phyloP scores from a whole-genome alignment of 37 sponge, comb jelly and placozoan species.

The Ianthella basta region DNA sequence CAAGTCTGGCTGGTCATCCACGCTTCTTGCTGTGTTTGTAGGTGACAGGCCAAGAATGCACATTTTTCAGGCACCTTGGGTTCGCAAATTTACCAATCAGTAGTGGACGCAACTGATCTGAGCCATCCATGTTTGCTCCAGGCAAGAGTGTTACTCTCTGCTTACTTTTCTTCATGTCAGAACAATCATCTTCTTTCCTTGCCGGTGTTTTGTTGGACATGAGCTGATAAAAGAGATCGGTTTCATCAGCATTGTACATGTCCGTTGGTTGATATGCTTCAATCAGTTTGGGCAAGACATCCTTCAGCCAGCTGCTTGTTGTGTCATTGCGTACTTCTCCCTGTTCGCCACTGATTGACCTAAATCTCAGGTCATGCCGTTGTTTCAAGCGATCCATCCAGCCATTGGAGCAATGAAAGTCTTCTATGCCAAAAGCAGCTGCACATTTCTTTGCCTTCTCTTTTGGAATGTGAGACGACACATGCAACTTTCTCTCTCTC shows the following conservation, averaged over 20 bases:
- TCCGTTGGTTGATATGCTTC: background rate
- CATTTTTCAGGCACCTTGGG: background rate
- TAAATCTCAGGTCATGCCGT: conserved; percentile 5
- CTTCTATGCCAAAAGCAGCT: conserved; percentile 5
- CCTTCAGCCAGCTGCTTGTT: conserved; percentile 7
- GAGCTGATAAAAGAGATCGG: conserved; percentile 17
- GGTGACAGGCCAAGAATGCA: conserved; percentile 1
- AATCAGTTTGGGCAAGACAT: conserved; percentile 9
- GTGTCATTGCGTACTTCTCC: conserved; percentile 6
- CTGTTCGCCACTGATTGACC: conserved; percentile 4
- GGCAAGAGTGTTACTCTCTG: conserved; percentile 10
- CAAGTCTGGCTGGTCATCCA: conserved; percentile 12
- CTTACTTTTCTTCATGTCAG: conserved; percentile 14
- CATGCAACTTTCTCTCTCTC: conserved; percentile 1
- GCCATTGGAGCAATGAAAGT: background rate
- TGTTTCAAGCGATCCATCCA: conserved; percentile 18
- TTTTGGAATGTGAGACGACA: background rate
- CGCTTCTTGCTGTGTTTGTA: conserved; percentile 11
- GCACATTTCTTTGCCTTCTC: conserved; percentile 9
- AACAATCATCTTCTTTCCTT: conserved; percentile 10
- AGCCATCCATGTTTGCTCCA: conserved; percentile 24
- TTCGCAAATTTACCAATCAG: conserved; percentile 21
- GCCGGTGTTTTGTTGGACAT: background rate
- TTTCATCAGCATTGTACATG: conserved; percentile 25
- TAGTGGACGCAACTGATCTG: conserved; percentile 5